These are phyloP conservation scores for Allenopithecus nigroviridis DNA, from an alignment of 2,797 vertebrate genomes.

Conservation along the genomic window DNA sequence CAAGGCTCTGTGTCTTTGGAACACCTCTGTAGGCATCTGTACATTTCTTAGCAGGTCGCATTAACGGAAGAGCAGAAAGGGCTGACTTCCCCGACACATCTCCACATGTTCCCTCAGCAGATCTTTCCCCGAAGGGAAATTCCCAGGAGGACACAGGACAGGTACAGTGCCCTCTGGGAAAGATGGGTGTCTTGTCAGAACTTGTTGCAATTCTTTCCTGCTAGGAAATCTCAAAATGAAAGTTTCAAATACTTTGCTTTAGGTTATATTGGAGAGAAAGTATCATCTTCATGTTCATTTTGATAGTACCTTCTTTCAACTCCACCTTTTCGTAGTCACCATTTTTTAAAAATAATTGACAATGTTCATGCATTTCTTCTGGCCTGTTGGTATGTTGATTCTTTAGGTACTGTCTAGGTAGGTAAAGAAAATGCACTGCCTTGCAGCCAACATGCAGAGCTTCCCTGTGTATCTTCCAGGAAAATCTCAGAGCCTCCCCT, in stretches of 20 bases:
- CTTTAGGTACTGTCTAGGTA: slow-evolving; percentile 48
- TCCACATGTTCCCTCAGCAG: slow-evolving; percentile 13
- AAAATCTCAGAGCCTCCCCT: slow-evolving; percentile 67
- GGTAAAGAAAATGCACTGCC: slow-evolving; percentile 71
- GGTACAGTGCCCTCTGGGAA: slow-evolving; percentile 54
- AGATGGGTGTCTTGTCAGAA: slow-evolving; percentile 62
- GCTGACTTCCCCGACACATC: background rate
- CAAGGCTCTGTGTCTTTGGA: background rate
- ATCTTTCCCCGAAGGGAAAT: slow-evolving; percentile 58
- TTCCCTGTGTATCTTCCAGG: slow-evolving; percentile 75
- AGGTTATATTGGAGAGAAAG: slow-evolving; percentile 1
- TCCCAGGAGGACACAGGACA: slow-evolving; percentile 48
- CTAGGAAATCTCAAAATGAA: slow-evolving; percentile 47
- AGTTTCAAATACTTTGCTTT: slow-evolving; percentile 32
- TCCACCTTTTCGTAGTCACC: slow-evolving; percentile 5
- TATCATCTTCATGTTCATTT: background rate
- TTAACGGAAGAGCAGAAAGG: background rate
- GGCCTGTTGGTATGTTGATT: slow-evolving; percentile 61
- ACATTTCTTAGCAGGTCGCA: background rate
- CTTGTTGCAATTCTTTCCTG: slow-evolving; percentile 74
- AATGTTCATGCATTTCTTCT: slow-evolving; percentile 30
- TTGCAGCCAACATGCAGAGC: slow-evolving; percentile 55
- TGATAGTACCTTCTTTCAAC: background rate
- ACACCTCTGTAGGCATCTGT: background rate
- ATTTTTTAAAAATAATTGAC: slow-evolving; percentile 38